phyloP scores from a whole-genome alignment of 2,113 vertebrate genomes.

The Pygoscelis adeliae region DNA sequence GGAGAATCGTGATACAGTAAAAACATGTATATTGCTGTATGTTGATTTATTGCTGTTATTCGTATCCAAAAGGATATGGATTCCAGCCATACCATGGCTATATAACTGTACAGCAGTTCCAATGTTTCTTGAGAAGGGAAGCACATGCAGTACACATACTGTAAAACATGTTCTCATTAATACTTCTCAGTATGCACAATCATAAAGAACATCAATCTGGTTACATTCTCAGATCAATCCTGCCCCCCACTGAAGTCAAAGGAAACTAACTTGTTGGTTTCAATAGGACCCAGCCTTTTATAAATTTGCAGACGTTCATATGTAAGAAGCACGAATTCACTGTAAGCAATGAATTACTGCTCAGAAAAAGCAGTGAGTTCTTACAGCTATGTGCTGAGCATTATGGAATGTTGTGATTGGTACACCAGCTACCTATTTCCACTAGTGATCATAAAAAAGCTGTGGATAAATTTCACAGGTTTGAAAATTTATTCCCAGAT shows the following conservation, averaged over 20 bases:
- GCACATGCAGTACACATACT: neutral
- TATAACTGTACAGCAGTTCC: neutral
- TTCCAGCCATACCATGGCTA: neutral
- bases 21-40: neutral
- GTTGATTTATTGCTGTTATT: constrained; percentile 26
- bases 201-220: constrained; percentile 23
- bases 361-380: neutral
- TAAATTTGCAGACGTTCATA: constrained; percentile 28
- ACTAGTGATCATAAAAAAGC: neutral
- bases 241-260: constrained; percentile 34
- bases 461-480: neutral
- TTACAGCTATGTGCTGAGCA: neutral
- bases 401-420: neutral
- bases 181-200: constrained; percentile 18
- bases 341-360: neutral
- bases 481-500: neutral
- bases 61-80: neutral
- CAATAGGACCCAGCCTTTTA: constrained; percentile 10
- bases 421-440: neutral
- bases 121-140: neutral
- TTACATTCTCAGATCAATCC: constrained; percentile 35
- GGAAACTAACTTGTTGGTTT: constrained; percentile 43
- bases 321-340: neutral
- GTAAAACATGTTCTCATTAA: constrained; percentile 44
- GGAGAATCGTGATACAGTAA: neutral